phyloP scores from a whole-genome alignment of 2,797 vertebrate species.

The Sebastes alutus region DNA sequence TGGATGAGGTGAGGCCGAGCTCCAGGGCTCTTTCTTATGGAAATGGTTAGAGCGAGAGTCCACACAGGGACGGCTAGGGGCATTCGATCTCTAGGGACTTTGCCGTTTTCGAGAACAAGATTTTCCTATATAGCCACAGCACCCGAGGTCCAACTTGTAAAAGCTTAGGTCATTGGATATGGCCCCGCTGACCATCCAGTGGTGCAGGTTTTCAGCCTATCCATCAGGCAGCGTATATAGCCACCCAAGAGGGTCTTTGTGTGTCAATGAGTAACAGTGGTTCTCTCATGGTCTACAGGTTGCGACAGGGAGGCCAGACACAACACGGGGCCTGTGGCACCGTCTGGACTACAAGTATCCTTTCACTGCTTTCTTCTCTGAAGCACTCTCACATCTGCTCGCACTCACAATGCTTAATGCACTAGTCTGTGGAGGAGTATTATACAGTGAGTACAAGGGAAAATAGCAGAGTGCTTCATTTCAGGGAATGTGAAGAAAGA shows the following conservation, averaged over 20 bases:
- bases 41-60: constrained; percentile 43
- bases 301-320: constrained; percentile 44
- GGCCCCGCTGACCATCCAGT: constrained; percentile 41
- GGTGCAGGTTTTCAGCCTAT: constrained; percentile 60
- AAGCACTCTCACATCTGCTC: constrained; percentile 33
- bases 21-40: constrained; percentile 58
- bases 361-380: constrained; percentile 55
- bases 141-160: constrained; percentile 34
- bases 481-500: constrained; percentile 11
- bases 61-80: background rate
- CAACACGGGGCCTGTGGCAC: constrained; percentile 61
- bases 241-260: constrained; percentile 48
- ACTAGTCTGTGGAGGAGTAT: constrained; percentile 10
- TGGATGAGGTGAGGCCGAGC: background rate
- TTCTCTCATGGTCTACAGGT: constrained; percentile 62
- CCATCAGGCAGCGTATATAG: constrained; percentile 34
- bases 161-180: constrained; percentile 66
- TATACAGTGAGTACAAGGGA: background rate
- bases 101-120: constrained; percentile 38
- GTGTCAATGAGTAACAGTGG: constrained; percentile 42
- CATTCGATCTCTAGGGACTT: background rate
- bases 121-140: constrained; percentile 43
- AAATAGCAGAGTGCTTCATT: constrained; percentile 14
- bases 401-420: constrained; percentile 37
- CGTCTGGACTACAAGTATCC: constrained; percentile 68